These are phyloP conservation scores for Galleria mellonella DNA, from an alignment of 1,140 invertebrate genomes.

Conservation along the genomic window DNA sequence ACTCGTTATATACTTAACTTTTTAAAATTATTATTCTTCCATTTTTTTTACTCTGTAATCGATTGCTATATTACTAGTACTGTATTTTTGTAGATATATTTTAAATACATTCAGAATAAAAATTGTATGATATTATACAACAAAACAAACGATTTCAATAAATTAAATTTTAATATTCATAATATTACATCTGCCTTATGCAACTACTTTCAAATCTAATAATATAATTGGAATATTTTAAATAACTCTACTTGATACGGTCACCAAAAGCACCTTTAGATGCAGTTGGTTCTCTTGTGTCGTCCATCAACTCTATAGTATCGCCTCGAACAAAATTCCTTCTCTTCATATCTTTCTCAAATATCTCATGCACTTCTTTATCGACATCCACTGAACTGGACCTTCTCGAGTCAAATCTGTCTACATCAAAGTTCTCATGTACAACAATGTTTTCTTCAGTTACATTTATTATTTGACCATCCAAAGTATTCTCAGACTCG, in stretches of 20 bases:
- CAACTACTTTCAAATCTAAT: slow-evolving; percentile 1
- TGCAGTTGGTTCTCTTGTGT: slow-evolving; percentile 22
- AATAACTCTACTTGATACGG: slow-evolving; percentile 9
- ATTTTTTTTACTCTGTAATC: no score
- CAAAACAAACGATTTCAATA: no score
- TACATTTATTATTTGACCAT: slow-evolving; percentile 44
- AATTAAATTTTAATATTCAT: no score
- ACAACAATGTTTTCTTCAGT: slow-evolving; percentile 41
- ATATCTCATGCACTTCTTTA: slow-evolving; percentile 58
- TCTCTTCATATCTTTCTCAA: slow-evolving; percentile 33
- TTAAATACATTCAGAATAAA: no score
- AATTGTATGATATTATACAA: no score
- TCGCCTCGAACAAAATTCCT: slow-evolving; percentile 11
- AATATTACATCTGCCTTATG: not conserved
- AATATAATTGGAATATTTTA: not conserved
- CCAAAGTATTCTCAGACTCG: slow-evolving; percentile 36
- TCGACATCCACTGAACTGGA: slow-evolving; percentile 61
- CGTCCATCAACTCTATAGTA: slow-evolving; percentile 10
- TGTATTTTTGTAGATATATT: no score
- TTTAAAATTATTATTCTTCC: no score
- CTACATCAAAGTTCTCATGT: slow-evolving; percentile 32
- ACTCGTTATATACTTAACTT: no score
- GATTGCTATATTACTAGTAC: no score
- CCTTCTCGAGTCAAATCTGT: slow-evolving; percentile 35
- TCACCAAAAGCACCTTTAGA: slow-evolving; percentile 42